Base-by-base conservation (phyloP, 2,113 vertebrate genomes). In the Sylvietta virens region DNA sequence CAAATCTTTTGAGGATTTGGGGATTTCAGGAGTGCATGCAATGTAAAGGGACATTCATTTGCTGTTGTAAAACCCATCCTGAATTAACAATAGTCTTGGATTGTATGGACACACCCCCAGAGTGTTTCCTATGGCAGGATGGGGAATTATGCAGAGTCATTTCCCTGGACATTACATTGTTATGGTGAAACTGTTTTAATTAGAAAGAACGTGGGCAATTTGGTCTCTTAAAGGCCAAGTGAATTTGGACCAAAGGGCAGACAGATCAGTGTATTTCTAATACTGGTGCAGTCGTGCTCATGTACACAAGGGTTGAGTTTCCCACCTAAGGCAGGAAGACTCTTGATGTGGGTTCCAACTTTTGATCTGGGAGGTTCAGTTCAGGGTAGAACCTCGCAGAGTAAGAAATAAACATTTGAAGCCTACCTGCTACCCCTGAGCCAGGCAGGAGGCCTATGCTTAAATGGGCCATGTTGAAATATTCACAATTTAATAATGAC, bases 401-500 rank as follows among this genome's bases (percentile, higher is more conserved):
- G 39, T 47, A 62, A 72, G 17, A 48, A 72, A 77, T 40, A 78
- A 31, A 1, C 33, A 48, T 42, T 45, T 89, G 62, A 57, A 80
- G 31, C 51, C 37, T 48, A 30, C 51, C 21, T 33, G 27, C 76
- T 83, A 53, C 17, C 28, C 33, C 47, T 47, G 47, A 78, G 67
- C 39, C n/a, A 62, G 61, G 72, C 54, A 71, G 86, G 47, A 93
- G 47, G 56, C n/a, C 61, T 78, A 6, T 86, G 37, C 73, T 86
- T 28, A 81, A 93, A 40, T 56, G 44, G 73, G 40, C 33, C 11
- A 1, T 30, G 58, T 48, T 92, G 89, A 87, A 96, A 94, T 92
- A 95, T 65, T 95, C 89, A 85, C 69, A 79, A 37, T 94, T 94
- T 81, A 90, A 48, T 92, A 84, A 79, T 61, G 79, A 20, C 65